Conservation (phyloP, 2,113 vertebrate genomes). For the Micromys minutus region DNA sequence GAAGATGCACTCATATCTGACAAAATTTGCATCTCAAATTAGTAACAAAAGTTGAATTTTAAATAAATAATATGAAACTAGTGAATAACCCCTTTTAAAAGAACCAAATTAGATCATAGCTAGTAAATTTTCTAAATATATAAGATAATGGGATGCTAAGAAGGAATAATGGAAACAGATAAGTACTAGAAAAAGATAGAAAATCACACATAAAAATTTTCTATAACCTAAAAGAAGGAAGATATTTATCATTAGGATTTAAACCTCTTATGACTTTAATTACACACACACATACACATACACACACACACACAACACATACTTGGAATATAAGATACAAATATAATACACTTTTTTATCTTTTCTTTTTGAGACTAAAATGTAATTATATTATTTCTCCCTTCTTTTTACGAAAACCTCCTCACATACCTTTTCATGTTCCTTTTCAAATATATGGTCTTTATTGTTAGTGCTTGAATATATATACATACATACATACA, state of each 20-base stretch:
- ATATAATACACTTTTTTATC: not conserved
- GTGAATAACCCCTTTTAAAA: not conserved
- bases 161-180: not conserved
- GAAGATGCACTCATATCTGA: not conserved
- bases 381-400: not conserved
- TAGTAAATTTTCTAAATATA: conserved; percentile 15
- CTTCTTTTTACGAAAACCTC: not conserved
- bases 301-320: no score
- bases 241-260: not conserved
- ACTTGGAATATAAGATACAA: no score
- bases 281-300: not conserved
- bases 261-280: no score
- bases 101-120: conserved; percentile 14
- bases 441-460: not conserved
- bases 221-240: not conserved
- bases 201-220: not conserved
- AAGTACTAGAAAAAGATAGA: not conserved
- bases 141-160: not conserved
- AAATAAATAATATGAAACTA: conserved; percentile 40
- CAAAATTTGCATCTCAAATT: not conserved
- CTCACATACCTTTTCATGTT: not conserved
- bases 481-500: no score
- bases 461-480: not conserved
- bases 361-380: not conserved
- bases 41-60: not conserved